Evolutionary conservation across 1,140 invertebrate species (phyloP).

Genomic region (Pteromalus puparum): DNA sequence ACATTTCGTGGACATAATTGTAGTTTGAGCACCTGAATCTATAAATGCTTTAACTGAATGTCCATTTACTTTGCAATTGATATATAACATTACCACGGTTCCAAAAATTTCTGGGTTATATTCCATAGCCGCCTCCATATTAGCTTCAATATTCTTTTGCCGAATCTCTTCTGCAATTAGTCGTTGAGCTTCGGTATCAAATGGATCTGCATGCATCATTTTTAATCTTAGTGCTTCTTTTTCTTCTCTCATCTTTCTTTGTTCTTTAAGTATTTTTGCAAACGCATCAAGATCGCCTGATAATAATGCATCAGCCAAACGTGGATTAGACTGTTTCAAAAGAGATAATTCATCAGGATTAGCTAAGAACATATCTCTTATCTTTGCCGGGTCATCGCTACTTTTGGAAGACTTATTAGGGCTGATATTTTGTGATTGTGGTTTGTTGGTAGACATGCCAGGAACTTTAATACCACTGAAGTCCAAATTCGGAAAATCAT

Average conservation of each 20-base stretch:
- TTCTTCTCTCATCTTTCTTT: slow-evolving; percentile 86
- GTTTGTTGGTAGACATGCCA: slow-evolving; percentile 65
- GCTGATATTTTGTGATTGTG: slow-evolving; percentile 48
- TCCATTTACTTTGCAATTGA: slow-evolving; percentile 97
- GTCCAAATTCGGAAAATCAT: slow-evolving; percentile 82
- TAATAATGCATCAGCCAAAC: slow-evolving; percentile 91
- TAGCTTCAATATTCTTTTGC: slow-evolving; percentile 97
- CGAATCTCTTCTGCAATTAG: slow-evolving; percentile 97
- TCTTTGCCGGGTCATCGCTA: slow-evolving; percentile 91
- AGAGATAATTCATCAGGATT: slow-evolving; percentile 94
- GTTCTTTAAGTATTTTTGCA: slow-evolving; percentile 86
- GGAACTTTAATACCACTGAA: slow-evolving; percentile 92
- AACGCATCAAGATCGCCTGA: slow-evolving; percentile 91
- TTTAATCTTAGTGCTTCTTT: slow-evolving; percentile 88
- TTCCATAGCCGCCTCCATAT: slow-evolving; percentile 99
- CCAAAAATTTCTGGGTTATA: slow-evolving; percentile 98
- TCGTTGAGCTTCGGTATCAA: slow-evolving; percentile 94
- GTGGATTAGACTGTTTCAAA: slow-evolving; percentile 95
- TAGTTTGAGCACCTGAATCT: slow-evolving; percentile 93
- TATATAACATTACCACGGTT: slow-evolving; percentile 97
- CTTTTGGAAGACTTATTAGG: slow-evolving; percentile 67
- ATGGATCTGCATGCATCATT: slow-evolving; percentile 95
- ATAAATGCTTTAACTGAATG: slow-evolving; percentile 98
- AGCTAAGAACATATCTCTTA: slow-evolving; percentile 92
- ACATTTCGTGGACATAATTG: slow-evolving; percentile 94